phyloP scores from a whole-genome alignment of 2,888 invertebrate genomes.

The Polyommatus icarus region DNA sequence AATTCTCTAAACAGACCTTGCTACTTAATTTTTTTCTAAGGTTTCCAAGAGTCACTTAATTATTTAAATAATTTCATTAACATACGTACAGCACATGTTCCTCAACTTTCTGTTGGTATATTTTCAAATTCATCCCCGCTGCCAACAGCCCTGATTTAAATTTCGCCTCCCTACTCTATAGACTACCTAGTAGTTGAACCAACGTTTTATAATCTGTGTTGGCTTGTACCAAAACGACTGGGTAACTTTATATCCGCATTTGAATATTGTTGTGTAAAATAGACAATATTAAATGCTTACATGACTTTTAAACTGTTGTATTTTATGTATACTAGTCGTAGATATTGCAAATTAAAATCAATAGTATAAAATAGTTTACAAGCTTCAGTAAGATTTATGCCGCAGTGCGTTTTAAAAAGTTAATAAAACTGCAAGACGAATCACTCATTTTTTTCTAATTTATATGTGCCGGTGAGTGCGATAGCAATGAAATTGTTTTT shows the following conservation, averaged over 20 bases:
- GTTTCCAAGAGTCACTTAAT: not conserved
- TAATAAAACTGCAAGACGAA: not conserved
- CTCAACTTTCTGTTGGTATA: constrained; percentile 18
- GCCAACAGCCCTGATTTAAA: constrained; percentile 35
- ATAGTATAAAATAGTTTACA: not conserved
- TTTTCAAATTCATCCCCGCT: constrained; percentile 30
- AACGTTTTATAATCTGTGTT: constrained; percentile 39
- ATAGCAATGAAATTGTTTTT: not conserved
- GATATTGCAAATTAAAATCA: too few relatives aligned
- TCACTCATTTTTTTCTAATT: not conserved
- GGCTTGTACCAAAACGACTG: constrained; percentile 36
- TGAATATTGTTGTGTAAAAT: constrained; percentile 32
- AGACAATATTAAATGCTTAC: too few relatives aligned
- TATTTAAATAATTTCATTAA: not conserved
- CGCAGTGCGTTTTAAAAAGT: not conserved
- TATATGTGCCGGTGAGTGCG: not conserved
- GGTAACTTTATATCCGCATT: constrained; percentile 38
- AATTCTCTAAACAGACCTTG: too few relatives aligned
- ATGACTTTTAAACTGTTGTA: too few relatives aligned
- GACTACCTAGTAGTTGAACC: constrained; percentile 34
- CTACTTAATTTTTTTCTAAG: too few relatives aligned
- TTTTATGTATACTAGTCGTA: too few relatives aligned
- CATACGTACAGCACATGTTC: not conserved
- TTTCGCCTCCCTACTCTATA: constrained; percentile 20
- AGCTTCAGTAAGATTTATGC: not conserved